Evolutionary conservation across 2,888 invertebrate species (phyloP).

Genomic region (Pocota personata): DNA sequence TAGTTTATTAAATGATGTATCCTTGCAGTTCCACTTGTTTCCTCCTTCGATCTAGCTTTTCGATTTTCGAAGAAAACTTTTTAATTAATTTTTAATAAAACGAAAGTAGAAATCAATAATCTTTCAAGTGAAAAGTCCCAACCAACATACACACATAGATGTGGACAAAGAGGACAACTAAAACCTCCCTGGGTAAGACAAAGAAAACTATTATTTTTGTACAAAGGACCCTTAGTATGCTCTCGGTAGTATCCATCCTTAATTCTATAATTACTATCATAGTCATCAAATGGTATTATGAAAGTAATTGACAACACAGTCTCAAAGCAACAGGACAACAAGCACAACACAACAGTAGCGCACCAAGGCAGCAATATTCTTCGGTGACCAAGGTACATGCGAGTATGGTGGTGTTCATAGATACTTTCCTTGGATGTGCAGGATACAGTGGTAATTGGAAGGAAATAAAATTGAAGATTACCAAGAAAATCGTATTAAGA

Average conservation of each 20-base stretch:
- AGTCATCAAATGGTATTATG: slow-evolving; percentile 57
- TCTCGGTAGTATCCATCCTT: slow-evolving; percentile 9
- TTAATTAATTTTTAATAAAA: slow-evolving; percentile 70
- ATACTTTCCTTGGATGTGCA: slow-evolving; percentile 13
- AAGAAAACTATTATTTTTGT: neutral
- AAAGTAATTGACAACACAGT: slow-evolving; percentile 53
- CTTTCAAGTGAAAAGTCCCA: neutral
- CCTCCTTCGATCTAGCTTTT: neutral
- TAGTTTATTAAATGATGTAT: slow-evolving; percentile 31
- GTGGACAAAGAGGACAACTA: neutral
- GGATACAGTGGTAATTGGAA: slow-evolving; percentile 60
- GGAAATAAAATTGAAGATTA: slow-evolving; percentile 69
- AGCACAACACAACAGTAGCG: neutral
- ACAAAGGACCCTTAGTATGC: neutral
- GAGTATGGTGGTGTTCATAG: neutral
- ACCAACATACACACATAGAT: neutral
- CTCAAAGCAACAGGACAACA: slow-evolving; percentile 20
- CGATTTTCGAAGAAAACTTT: slow-evolving; percentile 42
- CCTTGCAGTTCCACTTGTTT: slow-evolving; percentile 1
- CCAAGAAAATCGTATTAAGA: slow-evolving; percentile 66
- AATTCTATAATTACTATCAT: slow-evolving; percentile 57
- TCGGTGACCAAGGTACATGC: neutral
- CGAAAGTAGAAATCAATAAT: slow-evolving; percentile 62
- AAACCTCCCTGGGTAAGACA: neutral
- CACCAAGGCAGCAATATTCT: neutral